These are phyloP conservation scores for Cromileptes altivelis DNA, from an alignment of 2,113 vertebrate genomes.

Conservation along the genomic window DNA sequence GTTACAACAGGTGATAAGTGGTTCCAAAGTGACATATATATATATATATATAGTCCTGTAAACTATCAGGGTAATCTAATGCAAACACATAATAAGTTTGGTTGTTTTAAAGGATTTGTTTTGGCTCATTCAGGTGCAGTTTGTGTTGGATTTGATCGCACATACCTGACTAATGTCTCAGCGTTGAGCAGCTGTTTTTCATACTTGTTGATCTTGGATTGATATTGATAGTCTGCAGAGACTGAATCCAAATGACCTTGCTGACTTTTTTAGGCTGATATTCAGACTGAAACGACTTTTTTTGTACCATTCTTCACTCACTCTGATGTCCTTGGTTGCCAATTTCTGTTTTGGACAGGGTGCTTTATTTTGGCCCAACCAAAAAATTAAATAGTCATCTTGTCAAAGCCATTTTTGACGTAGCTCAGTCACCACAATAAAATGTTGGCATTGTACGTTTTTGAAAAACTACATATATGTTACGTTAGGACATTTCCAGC, in stretches of 20 bases:
- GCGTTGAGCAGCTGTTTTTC: neutral
- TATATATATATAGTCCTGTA: conserved; percentile 13
- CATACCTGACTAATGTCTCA: neutral
- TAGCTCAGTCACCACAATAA: too few relatives aligned
- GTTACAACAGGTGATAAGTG: conserved; percentile 37
- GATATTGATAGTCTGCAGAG: too few relatives aligned
- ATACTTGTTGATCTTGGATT: neutral
- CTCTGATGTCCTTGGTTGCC: neutral
- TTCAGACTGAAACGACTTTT: too few relatives aligned
- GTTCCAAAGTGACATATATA: neutral
- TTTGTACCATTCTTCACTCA: too few relatives aligned
- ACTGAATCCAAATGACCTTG: too few relatives aligned
- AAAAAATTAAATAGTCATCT: neutral
- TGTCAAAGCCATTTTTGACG: neutral
- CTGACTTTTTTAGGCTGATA: neutral
- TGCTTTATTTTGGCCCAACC: neutral
- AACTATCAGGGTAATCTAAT: conserved; percentile 21
- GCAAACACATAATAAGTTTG: neutral
- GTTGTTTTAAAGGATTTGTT: neutral
- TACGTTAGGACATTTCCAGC: too few relatives aligned
- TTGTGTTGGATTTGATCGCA: neutral
- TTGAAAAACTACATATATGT: too few relatives aligned
- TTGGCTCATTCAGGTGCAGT: neutral
- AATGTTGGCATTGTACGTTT: too few relatives aligned
- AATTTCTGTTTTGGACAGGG: neutral